Evolutionary conservation across 2,888 invertebrate genomes (phyloP), one percentile per base, ranked within the genome.

Genomic region (Megaustenia siamemsis): DNA sequence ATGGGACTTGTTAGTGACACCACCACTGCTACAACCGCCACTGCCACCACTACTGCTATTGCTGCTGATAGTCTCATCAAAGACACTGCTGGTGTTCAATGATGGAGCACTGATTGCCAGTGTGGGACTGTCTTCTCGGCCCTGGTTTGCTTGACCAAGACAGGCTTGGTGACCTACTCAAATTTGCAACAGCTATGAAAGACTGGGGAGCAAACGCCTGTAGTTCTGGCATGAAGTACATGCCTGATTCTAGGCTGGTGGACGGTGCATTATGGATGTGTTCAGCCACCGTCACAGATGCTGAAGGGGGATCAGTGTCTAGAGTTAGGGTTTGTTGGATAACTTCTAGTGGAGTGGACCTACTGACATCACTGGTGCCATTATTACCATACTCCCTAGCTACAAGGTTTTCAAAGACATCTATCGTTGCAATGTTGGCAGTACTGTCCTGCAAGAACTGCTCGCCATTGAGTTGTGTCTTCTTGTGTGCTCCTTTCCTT

Each of bases 401-500:
- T 1, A 85, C 85, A 3, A 85, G 49, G 49, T 81, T 85, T 38
- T 85, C 85, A 76, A 85, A 85, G 21, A 40, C 81, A 35, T 85
- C 85, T 15, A 85, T 85, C 10, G 81, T 77, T 32, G 76, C 85
- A 66, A 85, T 75, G 49, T 32, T 85, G 2, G 60, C 77, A 21
- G 76, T 66, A 66, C 68, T 76, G 28, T 84, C 76, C 32, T 81
- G 38, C 6, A 53, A 53, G 71, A 45, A 79, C 53, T 21, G 81
- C 12, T 60, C 73, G 28, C 40, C 60, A 32, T 35, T 78, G 71
- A 49, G 79, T 45, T 79, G 79, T 10, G 68, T 18, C 10, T 77
- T 53, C 35, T 78, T 79, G 21, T 60, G 40, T 45, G 63, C 89
- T 88, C 78, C 90, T 90, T 79, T 88, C 87, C 85, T 88, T 88